Base-by-base conservation (phyloP, 2,888 invertebrate genomes). In the Lampropteryx suffumata region DNA sequence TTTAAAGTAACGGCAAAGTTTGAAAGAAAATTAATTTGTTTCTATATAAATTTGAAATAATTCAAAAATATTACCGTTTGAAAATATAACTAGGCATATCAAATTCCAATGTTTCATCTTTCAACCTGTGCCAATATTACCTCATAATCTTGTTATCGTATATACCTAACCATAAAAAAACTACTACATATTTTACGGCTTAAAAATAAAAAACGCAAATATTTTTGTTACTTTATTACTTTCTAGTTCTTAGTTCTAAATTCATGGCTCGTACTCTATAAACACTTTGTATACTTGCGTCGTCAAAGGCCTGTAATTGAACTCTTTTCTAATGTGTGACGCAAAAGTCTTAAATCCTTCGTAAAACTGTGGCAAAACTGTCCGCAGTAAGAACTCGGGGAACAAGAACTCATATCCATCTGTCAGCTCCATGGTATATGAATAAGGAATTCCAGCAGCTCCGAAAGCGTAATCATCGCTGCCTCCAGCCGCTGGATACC, bases 391-490 rank as follows among this genome's bases (percentile, higher is more conserved):
- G 1, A 55, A 27, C 54, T 82, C 92, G 0, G 96, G 96, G 57
- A 94, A 90, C 0, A 94, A 70, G 71, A 97, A 97, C 7, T 96
- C 84, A 10, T 64, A 65, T 1, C 89, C 91, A 21, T 91, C 86
- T 0, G 93, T 93, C 11, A 93, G 73, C 71, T 94, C 93, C 76
- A 93, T 86, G 0, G 93, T 93, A 56, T 92, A 94, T 0, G 92
- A 85, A 53, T 92, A 87, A 0, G 91, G 88, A 0, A 92, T 80
- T 0, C 90, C 91, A 0, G 81, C 85, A 0, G 79, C 90, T 0
- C 88, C 92, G 67, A 91, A 91, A 0, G 92, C 91, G 73, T 84
- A 94, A 63, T 94, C 94, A 59, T 92, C 92, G 64, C 93, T 93
- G 2, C 92, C 92, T 0, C 93, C 94, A 9, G 93, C 91, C 0